These are phyloP conservation scores for Epinotia brunnichana DNA, from an alignment of 2,888 invertebrate species.

Conservation along the genomic window DNA sequence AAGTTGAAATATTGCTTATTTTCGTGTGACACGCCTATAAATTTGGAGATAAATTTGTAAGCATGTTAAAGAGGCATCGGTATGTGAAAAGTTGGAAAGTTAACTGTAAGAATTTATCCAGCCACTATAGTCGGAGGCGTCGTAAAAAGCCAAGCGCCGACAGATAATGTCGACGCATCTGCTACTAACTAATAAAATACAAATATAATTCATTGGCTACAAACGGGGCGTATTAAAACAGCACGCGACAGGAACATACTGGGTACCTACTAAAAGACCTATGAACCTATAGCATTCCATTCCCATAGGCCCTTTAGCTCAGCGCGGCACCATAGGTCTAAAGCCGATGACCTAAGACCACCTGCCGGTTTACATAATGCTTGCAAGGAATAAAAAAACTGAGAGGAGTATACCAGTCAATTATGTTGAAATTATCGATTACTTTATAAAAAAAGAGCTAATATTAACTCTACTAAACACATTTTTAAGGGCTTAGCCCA, in stretches of 20 bases:
- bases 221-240: conserved; percentile 54
- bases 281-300: not conserved
- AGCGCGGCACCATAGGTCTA: conserved; percentile 66
- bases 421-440: conserved; percentile 27
- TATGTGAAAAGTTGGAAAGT: conserved; percentile 19
- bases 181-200: conserved; percentile 47
- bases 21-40: conserved; percentile 15
- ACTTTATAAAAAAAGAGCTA: conserved; percentile 3
- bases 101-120: conserved; percentile 16
- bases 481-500: not conserved
- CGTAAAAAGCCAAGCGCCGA: conserved; percentile 60
- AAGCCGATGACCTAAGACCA: conserved; percentile 75
- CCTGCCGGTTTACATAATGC: conserved; percentile 63
- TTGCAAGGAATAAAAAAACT: conserved; percentile 28
- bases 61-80: conserved; percentile 11
- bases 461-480: conserved; percentile 1
- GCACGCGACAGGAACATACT: conserved; percentile 66
- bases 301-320: not conserved
- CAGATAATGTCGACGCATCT: conserved; percentile 53
- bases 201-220: conserved; percentile 53
- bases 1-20: conserved; percentile 22
- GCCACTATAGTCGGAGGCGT: conserved; percentile 47
- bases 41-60: conserved; percentile 19
- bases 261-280: not conserved
- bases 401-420: conserved; percentile 13